Conservation (phyloP, 37 sponge, comb jelly and placozoan species). For the Crambe crambe region DNA sequence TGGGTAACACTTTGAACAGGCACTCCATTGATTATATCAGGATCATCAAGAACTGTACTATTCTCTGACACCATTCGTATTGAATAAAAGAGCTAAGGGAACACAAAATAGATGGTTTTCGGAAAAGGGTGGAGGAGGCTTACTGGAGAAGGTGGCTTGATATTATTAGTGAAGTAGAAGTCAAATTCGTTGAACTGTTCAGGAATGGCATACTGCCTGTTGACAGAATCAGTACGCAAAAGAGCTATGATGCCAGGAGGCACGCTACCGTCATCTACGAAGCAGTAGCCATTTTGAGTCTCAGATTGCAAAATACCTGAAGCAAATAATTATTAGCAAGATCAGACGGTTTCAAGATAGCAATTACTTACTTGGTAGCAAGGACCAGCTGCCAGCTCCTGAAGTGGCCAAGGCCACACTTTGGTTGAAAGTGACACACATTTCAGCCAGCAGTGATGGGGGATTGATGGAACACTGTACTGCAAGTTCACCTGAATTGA, state of each 20-base stretch:
- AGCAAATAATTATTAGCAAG: not conserved
- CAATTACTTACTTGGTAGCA: conserved; percentile 3
- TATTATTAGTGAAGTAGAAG: not conserved
- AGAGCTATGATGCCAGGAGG: not conserved
- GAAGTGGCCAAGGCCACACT: not conserved
- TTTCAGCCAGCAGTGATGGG: not conserved
- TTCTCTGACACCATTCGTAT: not conserved
- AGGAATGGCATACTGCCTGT: not conserved
- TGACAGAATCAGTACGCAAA: not conserved
- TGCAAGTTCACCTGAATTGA: not conserved
- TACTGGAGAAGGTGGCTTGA: not conserved
- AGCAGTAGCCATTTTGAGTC: not conserved
- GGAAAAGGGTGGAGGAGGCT: not conserved
- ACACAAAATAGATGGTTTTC: not conserved
- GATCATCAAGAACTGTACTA: not conserved
- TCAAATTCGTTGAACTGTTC: not conserved
- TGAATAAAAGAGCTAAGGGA: conserved; percentile 3
- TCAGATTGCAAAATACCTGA: not conserved
- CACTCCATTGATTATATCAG: not conserved
- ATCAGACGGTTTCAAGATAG: not conserved
- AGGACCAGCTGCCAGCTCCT: not conserved
- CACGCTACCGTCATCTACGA: not conserved
- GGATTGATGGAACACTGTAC: not conserved
- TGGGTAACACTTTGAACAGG: not conserved
- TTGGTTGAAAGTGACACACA: conserved; percentile 23